A percentile compares a stretch with the other conserved stretches of the same genome.
phyloP scores from a whole-genome alignment of 2,888 invertebrate genomes.

The Heliconius hortense region DNA sequence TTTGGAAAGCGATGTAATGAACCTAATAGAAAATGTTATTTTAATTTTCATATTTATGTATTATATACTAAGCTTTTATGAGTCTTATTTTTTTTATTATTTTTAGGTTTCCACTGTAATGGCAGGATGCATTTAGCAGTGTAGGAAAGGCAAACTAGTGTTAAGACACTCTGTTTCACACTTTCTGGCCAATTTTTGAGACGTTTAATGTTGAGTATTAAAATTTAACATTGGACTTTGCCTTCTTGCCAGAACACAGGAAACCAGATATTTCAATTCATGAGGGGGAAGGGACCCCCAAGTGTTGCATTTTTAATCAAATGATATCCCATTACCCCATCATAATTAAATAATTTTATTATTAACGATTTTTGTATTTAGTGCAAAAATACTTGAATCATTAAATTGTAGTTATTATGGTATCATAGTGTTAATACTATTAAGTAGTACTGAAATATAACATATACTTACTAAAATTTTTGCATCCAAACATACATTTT shows the following conservation, averaged over 20 bases:
- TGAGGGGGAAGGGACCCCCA: no score
- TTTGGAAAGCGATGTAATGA: constrained; percentile 18
- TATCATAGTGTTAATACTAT: neutral
- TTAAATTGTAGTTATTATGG: neutral
- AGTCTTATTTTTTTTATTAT: neutral
- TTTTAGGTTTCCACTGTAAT: neutral
- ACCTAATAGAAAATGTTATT: constrained; percentile 13
- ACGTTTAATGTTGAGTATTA: no score
- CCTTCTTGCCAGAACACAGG: no score
- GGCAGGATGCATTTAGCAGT: neutral
- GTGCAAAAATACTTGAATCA: neutral
- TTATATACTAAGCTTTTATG: neutral
- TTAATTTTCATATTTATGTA: neutral
- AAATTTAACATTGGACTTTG: no score
- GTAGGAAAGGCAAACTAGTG: neutral
- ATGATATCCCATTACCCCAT: no score
- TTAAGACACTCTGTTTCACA: neutral
- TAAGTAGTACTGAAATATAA: neutral
- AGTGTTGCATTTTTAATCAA: no score
- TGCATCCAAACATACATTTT: constrained; percentile 17
- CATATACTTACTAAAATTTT: constrained; percentile 8
- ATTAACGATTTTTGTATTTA: no score
- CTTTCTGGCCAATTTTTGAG: no score
- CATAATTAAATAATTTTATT: no score
- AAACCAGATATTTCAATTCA: no score